A percentile compares a stretch with the other conserved stretches of the same genome.
phyloP scores from a whole-genome alignment of 2,888 invertebrate species.

The Pterostichus madidus region DNA sequence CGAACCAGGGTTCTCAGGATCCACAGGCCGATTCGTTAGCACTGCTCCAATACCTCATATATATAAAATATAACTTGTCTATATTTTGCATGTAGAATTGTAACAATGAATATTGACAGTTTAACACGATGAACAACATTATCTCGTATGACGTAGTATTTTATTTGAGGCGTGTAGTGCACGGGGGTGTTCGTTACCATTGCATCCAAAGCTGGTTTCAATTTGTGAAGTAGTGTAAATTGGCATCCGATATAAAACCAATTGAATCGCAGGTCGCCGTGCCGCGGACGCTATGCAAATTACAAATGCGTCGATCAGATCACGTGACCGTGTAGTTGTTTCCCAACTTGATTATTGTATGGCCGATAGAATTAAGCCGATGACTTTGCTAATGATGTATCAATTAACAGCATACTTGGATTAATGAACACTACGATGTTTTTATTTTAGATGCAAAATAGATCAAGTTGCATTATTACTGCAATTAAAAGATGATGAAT shows the following conservation, averaged over 20 bases:
- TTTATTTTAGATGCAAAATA: too few relatives aligned
- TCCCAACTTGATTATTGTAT: not conserved
- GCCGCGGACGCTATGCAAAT: too few relatives aligned
- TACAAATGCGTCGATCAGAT: not conserved
- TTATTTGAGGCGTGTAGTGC: not conserved
- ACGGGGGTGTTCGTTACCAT: not conserved
- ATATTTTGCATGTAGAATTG: too few relatives aligned
- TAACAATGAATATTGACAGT: too few relatives aligned
- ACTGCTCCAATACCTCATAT: too few relatives aligned
- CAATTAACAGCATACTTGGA: slow-evolving; percentile 3
- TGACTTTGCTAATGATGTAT: slow-evolving; percentile 37
- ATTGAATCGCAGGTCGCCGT: not conserved
- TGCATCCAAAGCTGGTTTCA: slow-evolving; percentile 6
- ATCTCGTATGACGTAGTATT: slow-evolving; percentile 21
- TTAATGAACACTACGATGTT: too few relatives aligned
- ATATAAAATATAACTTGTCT: too few relatives aligned
- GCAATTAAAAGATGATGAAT: too few relatives aligned
- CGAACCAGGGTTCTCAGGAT: too few relatives aligned
- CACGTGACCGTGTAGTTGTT: not conserved
- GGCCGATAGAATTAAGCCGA: slow-evolving; percentile 5
- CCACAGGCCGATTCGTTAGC: too few relatives aligned
- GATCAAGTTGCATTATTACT: too few relatives aligned
- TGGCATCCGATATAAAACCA: slow-evolving; percentile 22
- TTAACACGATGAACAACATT: not conserved
- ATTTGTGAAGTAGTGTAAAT: slow-evolving; percentile 32